These are phyloP conservation scores for Monomorium pharaonis DNA, from an alignment of 1,140 invertebrate species.

Conservation along the genomic window DNA sequence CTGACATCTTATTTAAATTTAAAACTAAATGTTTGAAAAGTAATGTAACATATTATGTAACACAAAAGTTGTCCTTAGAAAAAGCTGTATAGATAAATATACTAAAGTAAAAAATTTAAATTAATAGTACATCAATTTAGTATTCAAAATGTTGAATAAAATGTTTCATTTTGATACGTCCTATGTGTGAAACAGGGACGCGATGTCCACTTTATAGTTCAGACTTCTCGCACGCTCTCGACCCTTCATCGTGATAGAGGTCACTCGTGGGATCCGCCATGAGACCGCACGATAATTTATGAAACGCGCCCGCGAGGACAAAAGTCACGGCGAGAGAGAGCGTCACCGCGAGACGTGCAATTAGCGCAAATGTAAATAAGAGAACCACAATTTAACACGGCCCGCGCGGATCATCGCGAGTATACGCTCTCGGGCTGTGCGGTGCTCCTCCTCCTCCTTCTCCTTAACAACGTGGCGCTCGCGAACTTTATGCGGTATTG, in stretches of 20 bases:
- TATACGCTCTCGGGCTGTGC: background rate
- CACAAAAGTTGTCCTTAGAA: background rate
- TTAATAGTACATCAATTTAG: background rate
- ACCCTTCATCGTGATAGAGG: constrained; percentile 15
- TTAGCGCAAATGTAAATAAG: constrained; percentile 71
- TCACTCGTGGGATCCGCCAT: constrained; percentile 5
- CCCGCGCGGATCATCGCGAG: constrained; percentile 27
- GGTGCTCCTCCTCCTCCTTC: constrained; percentile 32
- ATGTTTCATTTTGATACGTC: background rate
- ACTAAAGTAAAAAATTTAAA: background rate
- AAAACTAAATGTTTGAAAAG: background rate
- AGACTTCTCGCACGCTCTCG: constrained; percentile 39
- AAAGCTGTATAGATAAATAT: background rate
- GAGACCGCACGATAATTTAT: constrained; percentile 55
- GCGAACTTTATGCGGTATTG: constrained; percentile 59
- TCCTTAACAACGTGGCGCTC: constrained; percentile 58
- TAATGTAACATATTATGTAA: background rate
- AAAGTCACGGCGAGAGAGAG: constrained; percentile 32
- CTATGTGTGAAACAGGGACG: background rate
- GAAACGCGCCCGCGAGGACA: constrained; percentile 42
- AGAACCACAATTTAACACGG: constrained; percentile 61
- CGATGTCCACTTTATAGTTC: background rate
- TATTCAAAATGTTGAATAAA: background rate
- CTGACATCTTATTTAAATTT: background rate
- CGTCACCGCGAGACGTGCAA: constrained; percentile 52